A percentile compares a stretch with the other conserved stretches of the same genome.
Conservation (phyloP, 2,113 vertebrate genomes). For the Tricholaema leucomelas region DNA sequence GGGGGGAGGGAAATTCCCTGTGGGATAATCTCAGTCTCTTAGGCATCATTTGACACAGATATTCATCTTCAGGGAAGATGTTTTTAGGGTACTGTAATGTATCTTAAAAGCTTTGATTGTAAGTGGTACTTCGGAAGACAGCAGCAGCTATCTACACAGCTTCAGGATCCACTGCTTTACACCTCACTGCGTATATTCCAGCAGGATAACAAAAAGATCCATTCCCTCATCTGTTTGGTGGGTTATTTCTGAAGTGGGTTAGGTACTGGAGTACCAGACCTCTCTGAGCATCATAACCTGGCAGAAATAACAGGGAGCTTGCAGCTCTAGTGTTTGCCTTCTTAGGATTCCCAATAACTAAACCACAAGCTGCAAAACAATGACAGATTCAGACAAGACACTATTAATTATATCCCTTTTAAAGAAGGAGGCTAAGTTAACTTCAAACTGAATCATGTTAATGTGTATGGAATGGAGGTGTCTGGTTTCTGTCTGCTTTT, state of each 20-base stretch:
- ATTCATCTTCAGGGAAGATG: neutral
- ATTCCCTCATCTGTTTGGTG: neutral
- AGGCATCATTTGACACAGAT: neutral
- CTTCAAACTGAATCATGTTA: neutral
- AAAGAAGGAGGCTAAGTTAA: neutral
- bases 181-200: neutral
- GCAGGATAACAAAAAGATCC: neutral
- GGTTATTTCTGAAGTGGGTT: neutral
- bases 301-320: neutral
- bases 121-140: neutral
- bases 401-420: neutral
- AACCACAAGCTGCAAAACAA: neutral
- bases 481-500: neutral
- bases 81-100: neutral
- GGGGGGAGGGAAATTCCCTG: no score
- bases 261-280: neutral
- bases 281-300: rapidly evolving
- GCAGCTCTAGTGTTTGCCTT: neutral
- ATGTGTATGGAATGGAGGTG: neutral
- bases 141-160: neutral
- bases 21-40: neutral
- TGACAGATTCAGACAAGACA: neutral
- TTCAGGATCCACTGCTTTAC: neutral
- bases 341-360: neutral
- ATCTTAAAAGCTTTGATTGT: neutral